These are phyloP conservation scores for Acheta domesticus DNA, from an alignment of 2,888 invertebrate genomes.

Conservation along the genomic window DNA sequence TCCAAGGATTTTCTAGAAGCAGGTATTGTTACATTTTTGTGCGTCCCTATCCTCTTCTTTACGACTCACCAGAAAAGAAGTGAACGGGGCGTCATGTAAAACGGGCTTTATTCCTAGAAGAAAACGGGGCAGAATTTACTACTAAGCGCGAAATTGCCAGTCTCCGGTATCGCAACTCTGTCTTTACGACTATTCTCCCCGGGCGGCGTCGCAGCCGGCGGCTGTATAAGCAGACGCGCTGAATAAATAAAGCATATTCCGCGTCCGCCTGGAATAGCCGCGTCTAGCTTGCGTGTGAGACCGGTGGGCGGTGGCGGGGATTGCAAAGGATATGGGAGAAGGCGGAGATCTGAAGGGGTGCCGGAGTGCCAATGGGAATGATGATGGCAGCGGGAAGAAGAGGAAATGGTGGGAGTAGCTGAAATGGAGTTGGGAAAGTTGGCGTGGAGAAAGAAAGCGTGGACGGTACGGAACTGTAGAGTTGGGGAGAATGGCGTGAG, in stretches of 20 bases:
- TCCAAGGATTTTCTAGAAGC: too few species aligned
- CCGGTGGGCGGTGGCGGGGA: too few species aligned
- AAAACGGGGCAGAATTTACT: background rate
- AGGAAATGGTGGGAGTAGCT: too few species aligned
- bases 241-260: constrained; percentile 6
- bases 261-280: background rate
- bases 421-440: rapidly evolving
- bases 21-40: too few species aligned
- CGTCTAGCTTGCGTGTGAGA: background rate
- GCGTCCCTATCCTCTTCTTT: too few species aligned
- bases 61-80: background rate
- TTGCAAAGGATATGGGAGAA: too few species aligned
- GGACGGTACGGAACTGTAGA: too few species aligned
- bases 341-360: too few species aligned
- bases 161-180: background rate
- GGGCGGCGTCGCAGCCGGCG: background rate
- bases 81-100: background rate
- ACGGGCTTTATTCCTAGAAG: background rate
- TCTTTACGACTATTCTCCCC: background rate
- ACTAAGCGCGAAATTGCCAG: background rate
- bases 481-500: too few species aligned
- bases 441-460: too few species aligned
- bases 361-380: too few species aligned
- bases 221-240: background rate
- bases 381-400: too few species aligned